Percentiles rank a stretch among this genome's conserved stretches.
Conservation (phyloP, 2,113 vertebrate species). For the Ammodramus savannarum region DNA sequence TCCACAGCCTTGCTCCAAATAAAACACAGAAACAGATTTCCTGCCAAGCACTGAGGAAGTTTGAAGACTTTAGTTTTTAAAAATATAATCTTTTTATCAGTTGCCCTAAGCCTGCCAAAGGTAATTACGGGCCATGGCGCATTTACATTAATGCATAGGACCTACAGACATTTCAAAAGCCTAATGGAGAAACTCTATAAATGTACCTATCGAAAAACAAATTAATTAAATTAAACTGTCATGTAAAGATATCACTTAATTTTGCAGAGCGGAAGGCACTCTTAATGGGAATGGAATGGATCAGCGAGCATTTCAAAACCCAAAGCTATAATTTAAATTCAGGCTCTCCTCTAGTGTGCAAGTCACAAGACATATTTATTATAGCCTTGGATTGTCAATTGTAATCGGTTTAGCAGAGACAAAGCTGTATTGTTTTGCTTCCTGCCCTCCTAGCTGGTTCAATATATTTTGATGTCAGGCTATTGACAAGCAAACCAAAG, state of each 20-base stretch:
- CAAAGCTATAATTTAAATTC: constrained; percentile 62
- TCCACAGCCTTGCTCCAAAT: constrained; percentile 58
- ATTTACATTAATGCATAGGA: constrained; percentile 30
- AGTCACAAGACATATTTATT: constrained; percentile 62
- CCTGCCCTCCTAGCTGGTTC: constrained; percentile 16
- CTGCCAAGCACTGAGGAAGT: constrained; percentile 55
- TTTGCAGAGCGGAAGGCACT: constrained; percentile 37
- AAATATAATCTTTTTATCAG: constrained; percentile 66
- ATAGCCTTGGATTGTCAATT: constrained; percentile 50
- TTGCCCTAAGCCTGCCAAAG: constrained; percentile 55
- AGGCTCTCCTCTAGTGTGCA: constrained; percentile 36
- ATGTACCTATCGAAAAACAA: constrained; percentile 5
- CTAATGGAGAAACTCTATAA: constrained; percentile 44
- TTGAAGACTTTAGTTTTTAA: constrained; percentile 44
- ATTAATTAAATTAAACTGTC: constrained; percentile 62
- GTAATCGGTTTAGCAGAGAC: constrained; percentile 61
- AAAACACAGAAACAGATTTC: constrained; percentile 61
- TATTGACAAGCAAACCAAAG: constrained; percentile 35
- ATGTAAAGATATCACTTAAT: constrained; percentile 63
- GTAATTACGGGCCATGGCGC: constrained; percentile 19
- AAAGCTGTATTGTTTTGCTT: constrained; percentile 26
- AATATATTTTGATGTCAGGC: constrained; percentile 34
- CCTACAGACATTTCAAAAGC: constrained; percentile 28
- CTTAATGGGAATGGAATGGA: constrained; percentile 64
- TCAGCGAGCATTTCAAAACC: constrained; percentile 63